Percentiles rank a stretch among this genome's conserved stretches.
phyloP scores from a whole-genome alignment of 1,140 invertebrate species.

The Calycopis cecrops region DNA sequence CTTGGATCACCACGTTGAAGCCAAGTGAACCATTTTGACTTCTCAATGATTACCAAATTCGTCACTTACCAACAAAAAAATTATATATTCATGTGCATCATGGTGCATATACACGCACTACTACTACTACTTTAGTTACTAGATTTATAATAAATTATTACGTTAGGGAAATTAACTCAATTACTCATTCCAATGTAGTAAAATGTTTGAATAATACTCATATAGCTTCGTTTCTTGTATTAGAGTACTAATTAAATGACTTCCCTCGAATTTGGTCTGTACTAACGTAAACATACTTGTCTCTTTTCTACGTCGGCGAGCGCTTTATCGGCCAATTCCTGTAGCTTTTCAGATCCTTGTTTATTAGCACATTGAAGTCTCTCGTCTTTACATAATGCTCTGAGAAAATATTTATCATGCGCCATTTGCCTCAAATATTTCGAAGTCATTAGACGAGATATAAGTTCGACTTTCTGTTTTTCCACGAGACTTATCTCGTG shows the following conservation, averaged over 20 bases:
- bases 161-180: too few species aligned
- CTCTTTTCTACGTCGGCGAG: constrained; percentile 54
- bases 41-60: too few species aligned
- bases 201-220: constrained; percentile 1
- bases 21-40: too few species aligned
- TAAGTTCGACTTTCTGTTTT: constrained; percentile 52
- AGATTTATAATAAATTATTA: too few species aligned
- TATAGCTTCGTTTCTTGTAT: constrained; percentile 8
- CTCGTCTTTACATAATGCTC: constrained; percentile 55
- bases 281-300: constrained; percentile 38
- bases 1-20: too few species aligned
- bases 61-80: too few species aligned
- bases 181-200: background rate
- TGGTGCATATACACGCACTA: too few species aligned
- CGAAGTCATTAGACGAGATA: constrained; percentile 59
- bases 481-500: constrained; percentile 56
- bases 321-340: constrained; percentile 52
- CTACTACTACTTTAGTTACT: too few species aligned
- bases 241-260: background rate
- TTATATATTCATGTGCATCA: too few species aligned
- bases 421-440: constrained; percentile 68
- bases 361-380: constrained; percentile 58
- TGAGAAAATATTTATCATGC: constrained; percentile 64
- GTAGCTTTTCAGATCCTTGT: constrained; percentile 45
- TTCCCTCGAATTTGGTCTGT: background rate